Percentiles rank a stretch among this genome's conserved stretches.
These are phyloP conservation scores for Aleiodes testaceus DNA, from an alignment of 2,888 invertebrate species.

Conservation along the genomic window DNA sequence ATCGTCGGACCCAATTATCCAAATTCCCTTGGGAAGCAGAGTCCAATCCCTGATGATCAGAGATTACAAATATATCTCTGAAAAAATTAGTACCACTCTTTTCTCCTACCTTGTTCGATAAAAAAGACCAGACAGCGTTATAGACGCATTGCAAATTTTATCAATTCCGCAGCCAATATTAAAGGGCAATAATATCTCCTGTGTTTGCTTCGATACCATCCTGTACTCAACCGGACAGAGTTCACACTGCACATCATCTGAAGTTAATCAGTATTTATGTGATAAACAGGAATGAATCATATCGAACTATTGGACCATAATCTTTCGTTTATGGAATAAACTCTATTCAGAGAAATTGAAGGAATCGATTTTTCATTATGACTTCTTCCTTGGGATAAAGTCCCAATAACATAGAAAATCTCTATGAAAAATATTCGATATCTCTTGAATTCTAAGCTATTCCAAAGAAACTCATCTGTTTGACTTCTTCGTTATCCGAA, in stretches of 20 bases:
- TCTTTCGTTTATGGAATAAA: no score
- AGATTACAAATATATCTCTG: background rate
- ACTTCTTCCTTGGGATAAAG: no score
- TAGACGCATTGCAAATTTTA: constrained; percentile 56
- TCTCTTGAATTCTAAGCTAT: no score
- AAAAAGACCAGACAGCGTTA: constrained; percentile 35
- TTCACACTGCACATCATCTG: constrained; percentile 44
- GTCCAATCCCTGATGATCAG: background rate
- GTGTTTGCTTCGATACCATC: constrained; percentile 42
- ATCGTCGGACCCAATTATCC: constrained; percentile 63
- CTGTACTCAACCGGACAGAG: constrained; percentile 57
- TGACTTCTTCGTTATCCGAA: no score
- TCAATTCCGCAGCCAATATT: constrained; percentile 62
- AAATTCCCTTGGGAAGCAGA: constrained; percentile 40
- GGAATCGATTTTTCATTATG: no score
- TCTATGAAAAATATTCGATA: background rate
- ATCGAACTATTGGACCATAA: no score
- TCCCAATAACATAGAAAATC: no score
- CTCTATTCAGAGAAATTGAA: no score
- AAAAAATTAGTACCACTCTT: background rate
- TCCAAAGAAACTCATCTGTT: background rate
- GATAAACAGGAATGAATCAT: no score
- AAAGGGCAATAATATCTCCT: constrained; percentile 54
- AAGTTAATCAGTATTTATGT: background rate
- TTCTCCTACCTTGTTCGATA: constrained; percentile 12